Evolutionary conservation across 2,113 vertebrate genomes (phyloP), one percentile per base, ranked within the genome.

Genomic region (Pavo muticus): DNA sequence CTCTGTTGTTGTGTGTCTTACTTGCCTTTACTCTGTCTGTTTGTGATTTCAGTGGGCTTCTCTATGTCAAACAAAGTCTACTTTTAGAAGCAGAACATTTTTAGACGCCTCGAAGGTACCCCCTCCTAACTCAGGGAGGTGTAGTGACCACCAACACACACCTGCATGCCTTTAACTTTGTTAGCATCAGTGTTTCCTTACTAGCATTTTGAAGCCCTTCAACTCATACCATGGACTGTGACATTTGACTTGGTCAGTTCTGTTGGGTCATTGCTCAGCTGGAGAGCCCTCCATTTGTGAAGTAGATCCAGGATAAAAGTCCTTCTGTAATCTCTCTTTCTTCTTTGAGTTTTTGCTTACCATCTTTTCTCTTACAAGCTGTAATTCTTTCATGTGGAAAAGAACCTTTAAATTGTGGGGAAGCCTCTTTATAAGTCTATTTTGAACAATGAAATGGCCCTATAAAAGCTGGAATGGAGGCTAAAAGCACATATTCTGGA

Each of bases 1-100:
- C 42, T 91, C 92, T 67, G 71, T 89, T 75, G 50, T 92, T 93
- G 97, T n/a, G 90, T 97, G 68, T 96, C 97, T 97, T 92, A 97
- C 93, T 94, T 94, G 95, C 97, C 91, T 97, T 95, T 96, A 89
- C 97, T 97, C 97, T 98, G 98, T 99, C 98, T 99, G 97, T 99
- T 98, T 99, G 98, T 99, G 98, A 98, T 99, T 99, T 97, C 99
- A 99, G 99, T 99, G 99, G 98, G 98, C 97, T 97, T 97, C 98
- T 98, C 98, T 99, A 96, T 99, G 98, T 98, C 98, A 98, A 98
- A 96, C 94, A 95, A 98, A 98, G 91, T 98, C 98, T 98, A 96
- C 98, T 98, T 98, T 99, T 99, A 99, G 97, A 98, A 98, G 98
- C 98, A 98, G 98, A 98, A 97, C 96, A 70, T 98, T 97, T 97